Conservation (phyloP, 2,888 invertebrate species). For the Gymnoscelis rufifasciata region DNA sequence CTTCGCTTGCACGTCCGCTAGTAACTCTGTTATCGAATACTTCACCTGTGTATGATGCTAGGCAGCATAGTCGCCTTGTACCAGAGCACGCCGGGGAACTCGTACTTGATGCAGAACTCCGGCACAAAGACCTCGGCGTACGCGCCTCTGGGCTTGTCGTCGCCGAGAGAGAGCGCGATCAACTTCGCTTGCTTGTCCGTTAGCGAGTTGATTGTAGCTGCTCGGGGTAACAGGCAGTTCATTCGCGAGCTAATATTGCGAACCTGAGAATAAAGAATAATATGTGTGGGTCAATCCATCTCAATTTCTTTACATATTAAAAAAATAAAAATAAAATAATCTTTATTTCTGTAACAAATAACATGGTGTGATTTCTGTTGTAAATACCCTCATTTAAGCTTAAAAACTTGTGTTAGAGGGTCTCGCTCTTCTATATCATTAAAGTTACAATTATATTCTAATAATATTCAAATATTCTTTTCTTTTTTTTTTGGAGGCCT, state of each 20-base stretch:
- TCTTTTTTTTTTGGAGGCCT: too few species aligned
- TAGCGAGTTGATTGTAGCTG: conserved; percentile 53
- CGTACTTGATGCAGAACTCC: conserved; percentile 88
- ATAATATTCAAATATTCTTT: too few species aligned
- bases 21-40: too few species aligned
- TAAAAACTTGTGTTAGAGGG: too few species aligned
- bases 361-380: too few species aligned
- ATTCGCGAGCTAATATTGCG: conserved; percentile 61
- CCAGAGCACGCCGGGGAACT: conserved; percentile 88
- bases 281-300: too few species aligned
- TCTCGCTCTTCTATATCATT: too few species aligned
- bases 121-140: conserved; percentile 87
- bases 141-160: conserved; percentile 58
- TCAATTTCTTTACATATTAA: too few species aligned
- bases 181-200: conserved; percentile 58
- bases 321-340: too few species aligned
- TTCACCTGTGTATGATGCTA: conserved; percentile 89
- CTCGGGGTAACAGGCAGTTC: conserved; percentile 68
- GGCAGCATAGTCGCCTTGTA: conserved; percentile 91
- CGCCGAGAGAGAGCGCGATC: conserved; percentile 55
- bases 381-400: too few species aligned
- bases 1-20: conserved; percentile 59
- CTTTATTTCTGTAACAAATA: too few species aligned
- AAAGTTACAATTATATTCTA: too few species aligned
- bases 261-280: conserved; percentile 60